These are phyloP conservation scores for Oryzias sinensis DNA, from an alignment of 2,797 vertebrate genomes.

Conservation along the genomic window DNA sequence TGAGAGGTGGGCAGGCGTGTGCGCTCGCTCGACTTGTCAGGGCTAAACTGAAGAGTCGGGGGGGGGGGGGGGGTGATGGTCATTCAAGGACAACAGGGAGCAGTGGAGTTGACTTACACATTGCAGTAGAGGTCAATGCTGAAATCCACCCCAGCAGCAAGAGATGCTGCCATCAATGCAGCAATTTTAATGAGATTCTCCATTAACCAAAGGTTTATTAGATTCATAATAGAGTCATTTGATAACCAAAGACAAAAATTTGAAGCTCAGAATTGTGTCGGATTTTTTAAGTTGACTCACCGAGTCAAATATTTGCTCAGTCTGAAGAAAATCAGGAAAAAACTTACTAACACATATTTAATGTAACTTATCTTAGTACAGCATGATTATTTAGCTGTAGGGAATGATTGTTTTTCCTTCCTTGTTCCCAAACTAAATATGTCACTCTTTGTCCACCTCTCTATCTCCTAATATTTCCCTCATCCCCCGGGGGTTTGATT, in stretches of 20 bases:
- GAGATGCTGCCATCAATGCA: conserved; percentile 52
- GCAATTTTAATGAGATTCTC: conserved; percentile 32
- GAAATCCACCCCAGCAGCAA: conserved; percentile 62
- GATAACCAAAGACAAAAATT: conserved; percentile 28
- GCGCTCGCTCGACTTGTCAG: conserved; percentile 32
- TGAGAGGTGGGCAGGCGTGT: conserved; percentile 23
- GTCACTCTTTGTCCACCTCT: conserved; percentile 55
- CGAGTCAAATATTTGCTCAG: conserved; percentile 38
- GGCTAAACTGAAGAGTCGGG: conserved; percentile 40
- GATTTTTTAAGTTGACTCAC: conserved; percentile 19
- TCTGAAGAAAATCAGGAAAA: conserved; percentile 31
- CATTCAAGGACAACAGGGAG: conserved; percentile 61
- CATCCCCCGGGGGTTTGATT: conserved; percentile 67
- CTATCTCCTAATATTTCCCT: conserved; percentile 70
- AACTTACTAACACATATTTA: conserved; percentile 26
- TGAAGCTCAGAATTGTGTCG: conserved; percentile 47
- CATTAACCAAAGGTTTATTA: conserved; percentile 53
- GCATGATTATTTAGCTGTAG: conserved; percentile 52
- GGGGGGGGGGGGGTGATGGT: conserved; percentile 63
- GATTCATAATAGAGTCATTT: conserved; percentile 52
- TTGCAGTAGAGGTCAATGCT: conserved; percentile 65
- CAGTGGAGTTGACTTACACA: conserved; percentile 57
- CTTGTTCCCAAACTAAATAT: not conserved
- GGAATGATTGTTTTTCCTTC: too few relatives aligned
- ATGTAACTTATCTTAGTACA: conserved; percentile 56